Percentiles rank a stretch among this genome's conserved stretches.
These are phyloP conservation scores for Lagria hirta DNA, from an alignment of 2,888 invertebrate species.

Conservation along the genomic window DNA sequence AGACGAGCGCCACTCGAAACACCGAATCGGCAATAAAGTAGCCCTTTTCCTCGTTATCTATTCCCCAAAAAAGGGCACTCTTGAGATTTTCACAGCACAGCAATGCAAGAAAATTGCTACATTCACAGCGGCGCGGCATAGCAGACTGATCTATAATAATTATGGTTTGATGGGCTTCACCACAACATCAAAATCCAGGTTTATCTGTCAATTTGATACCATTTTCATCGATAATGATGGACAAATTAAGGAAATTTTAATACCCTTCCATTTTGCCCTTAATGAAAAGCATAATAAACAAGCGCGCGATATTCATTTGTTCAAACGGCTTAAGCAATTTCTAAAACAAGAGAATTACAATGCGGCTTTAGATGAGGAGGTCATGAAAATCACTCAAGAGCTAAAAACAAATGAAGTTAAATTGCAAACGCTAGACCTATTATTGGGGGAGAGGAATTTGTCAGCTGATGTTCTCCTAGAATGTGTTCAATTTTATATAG, in stretches of 20 bases:
- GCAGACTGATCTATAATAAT: constrained; percentile 75
- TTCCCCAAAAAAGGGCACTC: constrained; percentile 85
- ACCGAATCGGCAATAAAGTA: constrained; percentile 52
- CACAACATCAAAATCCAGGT: constrained; percentile 58
- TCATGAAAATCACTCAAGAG: constrained; percentile 61
- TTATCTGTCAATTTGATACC: constrained; percentile 67
- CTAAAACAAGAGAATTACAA: constrained; percentile 58
- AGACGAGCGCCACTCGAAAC: constrained; percentile 59
- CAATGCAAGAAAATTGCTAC: constrained; percentile 88
- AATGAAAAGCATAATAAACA: constrained; percentile 82
- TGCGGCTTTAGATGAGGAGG: constrained; percentile 58
- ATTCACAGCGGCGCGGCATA: constrained; percentile 85
- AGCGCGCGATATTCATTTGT: constrained; percentile 83
- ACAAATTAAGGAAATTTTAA: constrained; percentile 75
- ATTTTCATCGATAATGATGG: constrained; percentile 83
- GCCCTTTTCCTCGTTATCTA: constrained; percentile 89
- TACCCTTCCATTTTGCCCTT: constrained; percentile 90
- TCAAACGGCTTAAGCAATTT: constrained; percentile 72
- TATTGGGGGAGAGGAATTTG: constrained; percentile 66
- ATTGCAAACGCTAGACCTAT: constrained; percentile 70
- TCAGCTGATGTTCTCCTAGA: constrained; percentile 63
- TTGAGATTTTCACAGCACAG: constrained; percentile 92
- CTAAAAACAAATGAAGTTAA: constrained; percentile 72
- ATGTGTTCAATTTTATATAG: constrained; percentile 53
- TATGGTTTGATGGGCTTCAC: constrained; percentile 78